These are phyloP conservation scores for Dendrolimus pini DNA, from an alignment of 2,888 invertebrate genomes.

Conservation along the genomic window DNA sequence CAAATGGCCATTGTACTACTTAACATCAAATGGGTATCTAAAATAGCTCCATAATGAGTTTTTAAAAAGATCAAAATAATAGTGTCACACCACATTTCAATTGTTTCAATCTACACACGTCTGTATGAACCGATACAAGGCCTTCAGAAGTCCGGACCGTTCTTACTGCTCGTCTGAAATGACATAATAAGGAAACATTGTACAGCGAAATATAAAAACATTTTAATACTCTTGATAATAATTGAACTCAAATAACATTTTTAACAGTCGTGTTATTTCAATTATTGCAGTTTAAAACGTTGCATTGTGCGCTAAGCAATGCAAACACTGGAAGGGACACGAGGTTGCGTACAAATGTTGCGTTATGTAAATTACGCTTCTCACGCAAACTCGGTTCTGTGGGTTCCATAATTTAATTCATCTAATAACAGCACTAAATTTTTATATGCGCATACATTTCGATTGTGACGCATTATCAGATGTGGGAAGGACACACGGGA, in stretches of 20 bases:
- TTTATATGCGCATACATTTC: slow-evolving; percentile 59
- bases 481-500: slow-evolving; percentile 17
- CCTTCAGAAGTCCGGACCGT: too few relatives aligned
- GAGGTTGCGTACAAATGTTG: slow-evolving; percentile 26
- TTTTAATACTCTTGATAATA: too few relatives aligned
- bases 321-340: slow-evolving; percentile 13
- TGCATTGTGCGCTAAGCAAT: not conserved
- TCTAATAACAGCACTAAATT: slow-evolving; percentile 45
- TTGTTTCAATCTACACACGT: too few relatives aligned
- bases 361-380: slow-evolving; percentile 23
- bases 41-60: too few relatives aligned
- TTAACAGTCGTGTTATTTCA: not conserved
- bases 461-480: slow-evolving; percentile 33
- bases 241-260: not conserved
- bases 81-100: too few relatives aligned
- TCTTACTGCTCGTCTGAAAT: too few relatives aligned
- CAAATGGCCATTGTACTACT: too few relatives aligned
- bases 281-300: not conserved
- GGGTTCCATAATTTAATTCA: slow-evolving; percentile 47
- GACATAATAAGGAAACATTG: too few relatives aligned
- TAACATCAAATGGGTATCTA: too few relatives aligned
- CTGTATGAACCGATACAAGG: too few relatives aligned
- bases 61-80: too few relatives aligned
- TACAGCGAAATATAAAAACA: too few relatives aligned
- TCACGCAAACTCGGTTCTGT: slow-evolving; percentile 24